These are phyloP conservation scores for Lamellibrachia luymesi DNA, from an alignment of 1,140 invertebrate genomes.

Conservation along the genomic window DNA sequence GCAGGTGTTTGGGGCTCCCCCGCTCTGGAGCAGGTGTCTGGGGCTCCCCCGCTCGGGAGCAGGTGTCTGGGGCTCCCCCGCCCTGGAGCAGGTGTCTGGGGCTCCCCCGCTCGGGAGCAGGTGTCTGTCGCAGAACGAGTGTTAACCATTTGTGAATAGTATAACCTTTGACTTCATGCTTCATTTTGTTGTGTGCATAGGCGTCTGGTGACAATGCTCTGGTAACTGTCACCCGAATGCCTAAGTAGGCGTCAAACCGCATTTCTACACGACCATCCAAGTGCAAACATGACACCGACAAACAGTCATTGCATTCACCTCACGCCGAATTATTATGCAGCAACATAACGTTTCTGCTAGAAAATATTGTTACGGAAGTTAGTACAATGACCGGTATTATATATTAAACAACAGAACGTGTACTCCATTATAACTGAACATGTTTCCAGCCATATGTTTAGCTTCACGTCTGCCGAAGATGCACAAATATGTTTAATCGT, in stretches of 20 bases:
- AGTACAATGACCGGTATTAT: background rate
- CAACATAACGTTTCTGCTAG: background rate
- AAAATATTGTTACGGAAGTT: background rate
- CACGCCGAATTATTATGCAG: background rate
- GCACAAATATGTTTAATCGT: background rate
- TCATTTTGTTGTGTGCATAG: background rate
- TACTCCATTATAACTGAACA: background rate
- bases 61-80: background rate
- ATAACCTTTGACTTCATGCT: background rate
- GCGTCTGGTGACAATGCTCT: background rate
- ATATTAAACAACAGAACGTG: background rate
- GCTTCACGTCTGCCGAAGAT: background rate
- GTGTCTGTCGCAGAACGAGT: background rate
- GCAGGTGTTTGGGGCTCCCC: background rate
- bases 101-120: background rate
- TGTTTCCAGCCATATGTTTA: background rate
- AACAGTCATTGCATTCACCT: background rate
- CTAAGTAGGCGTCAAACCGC: background rate
- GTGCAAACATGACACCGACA: background rate
- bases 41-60: background rate
- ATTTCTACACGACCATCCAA: background rate
- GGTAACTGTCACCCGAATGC: background rate
- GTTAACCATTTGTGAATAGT: no score
- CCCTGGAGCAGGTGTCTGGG: background rate
- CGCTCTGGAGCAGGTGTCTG: background rate